Evolutionary conservation across 2,113 vertebrate genomes (phyloP), one percentile per base, ranked within the genome.

Genomic region (Poicephalus gulielmi): DNA sequence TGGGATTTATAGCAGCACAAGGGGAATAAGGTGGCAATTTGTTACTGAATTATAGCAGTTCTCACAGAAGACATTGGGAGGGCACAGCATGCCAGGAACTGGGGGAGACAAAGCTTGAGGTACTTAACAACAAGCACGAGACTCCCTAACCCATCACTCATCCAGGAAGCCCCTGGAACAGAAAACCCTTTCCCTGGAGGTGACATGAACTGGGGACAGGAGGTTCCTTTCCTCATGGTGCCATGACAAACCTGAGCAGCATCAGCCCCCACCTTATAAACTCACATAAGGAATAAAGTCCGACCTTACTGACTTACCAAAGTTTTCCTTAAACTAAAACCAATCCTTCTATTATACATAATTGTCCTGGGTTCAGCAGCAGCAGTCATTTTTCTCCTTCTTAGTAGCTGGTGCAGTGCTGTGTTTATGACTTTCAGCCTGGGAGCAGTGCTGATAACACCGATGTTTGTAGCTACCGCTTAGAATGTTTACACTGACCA

Each of bases 1-100:
- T 0, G 5, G 41, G 28, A 17, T 17, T 44, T 6, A 3, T 7
- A 22, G 78, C 10, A 25, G 49, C 30, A 20, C 2, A 5, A 11
- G 12, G 0, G 4, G 9, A 10, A 33, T 2, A 2, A 27, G 46
- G 10, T 0, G 2, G 4, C 27, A 8, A 1, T 37, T 53, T 33
- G 27, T 12, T 43, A 5, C 37, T 12, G 55, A 62, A 15, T 1
- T 1, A 7, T 8, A 35, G 9, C 53, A 20, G 19, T 71, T 24
- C 57, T n/a, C n/a, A 57, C 14, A 25, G 25, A 22, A 16, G 35
- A 5, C 25, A 4, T 1, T 41, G 24, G 24, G 47, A 28, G 0
- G 3, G 10, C 3, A 1, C 2, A 12, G 28, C 3, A 19, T 27
- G 28, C 30, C 41, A 24, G 47, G 18, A 59, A 6, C 17, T 1